Percentiles rank a stretch among this genome's conserved stretches.
These are phyloP conservation scores for Syngnathus floridae DNA, from an alignment of 2,113 vertebrate species.

Conservation along the genomic window DNA sequence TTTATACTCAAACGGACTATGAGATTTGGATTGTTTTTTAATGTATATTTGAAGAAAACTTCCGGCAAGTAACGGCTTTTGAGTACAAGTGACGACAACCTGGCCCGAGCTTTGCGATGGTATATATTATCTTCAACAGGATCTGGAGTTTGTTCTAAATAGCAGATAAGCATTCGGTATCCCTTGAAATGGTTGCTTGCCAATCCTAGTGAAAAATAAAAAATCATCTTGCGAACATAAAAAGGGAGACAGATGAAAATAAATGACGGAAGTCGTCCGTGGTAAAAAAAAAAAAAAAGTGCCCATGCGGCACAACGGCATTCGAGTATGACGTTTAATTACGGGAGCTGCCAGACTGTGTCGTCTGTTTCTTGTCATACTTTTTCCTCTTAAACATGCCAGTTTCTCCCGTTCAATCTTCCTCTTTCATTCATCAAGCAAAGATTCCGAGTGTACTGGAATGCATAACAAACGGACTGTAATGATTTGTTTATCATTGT, in stretches of 20 bases:
- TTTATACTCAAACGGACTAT: too few species aligned
- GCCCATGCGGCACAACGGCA: conserved; percentile 22
- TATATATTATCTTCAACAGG: too few species aligned
- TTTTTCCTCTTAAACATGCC: neutral
- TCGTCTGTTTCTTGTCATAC: conserved; percentile 5
- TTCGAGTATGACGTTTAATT: conserved; percentile 39
- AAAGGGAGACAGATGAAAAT: conserved; percentile 5
- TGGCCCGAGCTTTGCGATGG: too few species aligned
- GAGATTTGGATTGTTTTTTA: too few species aligned
- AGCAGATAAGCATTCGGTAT: too few species aligned
- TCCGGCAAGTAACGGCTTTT: too few species aligned
- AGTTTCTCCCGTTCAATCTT: neutral
- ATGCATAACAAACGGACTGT: neutral
- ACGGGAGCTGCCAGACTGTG: conserved; percentile 44
- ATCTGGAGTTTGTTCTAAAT: too few species aligned
- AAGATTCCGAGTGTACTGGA: neutral
- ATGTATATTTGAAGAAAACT: too few species aligned
- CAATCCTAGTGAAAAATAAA: too few species aligned
- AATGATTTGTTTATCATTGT: neutral
- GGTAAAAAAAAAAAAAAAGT: conserved; percentile 8
- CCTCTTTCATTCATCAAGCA: neutral
- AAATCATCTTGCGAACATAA: neutral
- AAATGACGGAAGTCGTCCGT: neutral
- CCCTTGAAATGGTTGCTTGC: too few species aligned
- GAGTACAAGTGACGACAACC: too few species aligned